These are phyloP conservation scores for Bungarus multicinctus DNA, from an alignment of 2,113 vertebrate species.

Conservation along the genomic window DNA sequence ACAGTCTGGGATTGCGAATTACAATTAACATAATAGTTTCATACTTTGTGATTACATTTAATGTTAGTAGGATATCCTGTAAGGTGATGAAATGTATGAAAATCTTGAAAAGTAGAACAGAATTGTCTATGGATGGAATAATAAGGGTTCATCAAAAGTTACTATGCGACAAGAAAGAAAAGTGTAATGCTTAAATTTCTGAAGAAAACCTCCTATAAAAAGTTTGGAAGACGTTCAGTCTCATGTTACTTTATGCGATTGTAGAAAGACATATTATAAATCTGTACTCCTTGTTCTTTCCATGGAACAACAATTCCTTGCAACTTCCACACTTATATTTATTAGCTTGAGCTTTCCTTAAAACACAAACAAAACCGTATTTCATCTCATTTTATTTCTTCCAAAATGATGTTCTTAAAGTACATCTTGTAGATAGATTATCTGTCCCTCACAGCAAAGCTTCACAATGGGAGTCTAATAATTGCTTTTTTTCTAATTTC, in stretches of 20 bases:
- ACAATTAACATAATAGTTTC: neutral
- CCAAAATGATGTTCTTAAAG: slow-evolving; percentile 75
- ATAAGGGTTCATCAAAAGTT: neutral
- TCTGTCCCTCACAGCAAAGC: slow-evolving; percentile 80
- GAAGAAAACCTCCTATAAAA: neutral
- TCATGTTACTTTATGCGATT: slow-evolving; percentile 31
- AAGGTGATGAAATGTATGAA: neutral
- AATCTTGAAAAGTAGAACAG: neutral
- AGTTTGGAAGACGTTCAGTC: neutral
- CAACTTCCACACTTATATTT: slow-evolving; percentile 60
- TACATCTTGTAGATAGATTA: slow-evolving; percentile 80
- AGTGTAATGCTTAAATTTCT: neutral
- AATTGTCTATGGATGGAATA: neutral
- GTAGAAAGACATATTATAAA: slow-evolving; percentile 50
- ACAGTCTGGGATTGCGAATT: neutral
- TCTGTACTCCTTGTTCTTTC: slow-evolving; percentile 46
- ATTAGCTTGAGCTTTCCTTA: slow-evolving; percentile 58
- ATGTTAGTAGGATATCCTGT: neutral
- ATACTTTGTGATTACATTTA: neutral
- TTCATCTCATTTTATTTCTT: slow-evolving; percentile 79
- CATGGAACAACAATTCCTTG: slow-evolving; percentile 51
- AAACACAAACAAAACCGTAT: slow-evolving; percentile 70
- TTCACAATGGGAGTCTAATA: slow-evolving; percentile 84
- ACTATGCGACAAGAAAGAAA: neutral
- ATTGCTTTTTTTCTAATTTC: slow-evolving; percentile 84